Evolutionary conservation across 2,113 vertebrate genomes (phyloP), one percentile per base, ranked within the genome.

Genomic region (Cervus canadensis): DNA sequence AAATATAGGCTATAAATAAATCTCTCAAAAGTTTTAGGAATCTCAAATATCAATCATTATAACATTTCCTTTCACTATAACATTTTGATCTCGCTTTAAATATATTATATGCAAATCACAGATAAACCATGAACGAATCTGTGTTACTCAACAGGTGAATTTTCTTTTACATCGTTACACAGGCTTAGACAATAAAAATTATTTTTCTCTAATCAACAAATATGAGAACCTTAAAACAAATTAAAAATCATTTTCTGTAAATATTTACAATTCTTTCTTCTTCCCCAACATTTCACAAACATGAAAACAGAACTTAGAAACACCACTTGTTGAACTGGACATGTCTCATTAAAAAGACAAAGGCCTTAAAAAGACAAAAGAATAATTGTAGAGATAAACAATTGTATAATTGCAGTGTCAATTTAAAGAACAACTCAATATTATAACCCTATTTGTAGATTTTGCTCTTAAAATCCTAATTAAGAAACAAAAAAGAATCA

Each of bases 351-450:
- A 74, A 56, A 82, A 82, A 82, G 48, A n/a, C 79, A 82, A 82
- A 96, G 71, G 14, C 5, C 36, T 97, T 52, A 56, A 91, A 96
- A 78, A 89, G 59, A 87, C 12, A 93, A 94, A 93, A 62, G 21
- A 92, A 78, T 23, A 85, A 96, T 25, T 52, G 17, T 88, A 56
- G 52, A 50, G 23, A 64, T 7, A 96, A 96, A 91, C n/a, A 28
- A 48, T 2, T 89, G 43, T 43, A 50, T 60, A 81, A 64, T 60
- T 60, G 60, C 17, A 90, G 54, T 33, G 4, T 81, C 25, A 81
- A 30, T 45, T 87, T 93, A 74, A 94, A 86, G 45, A 82, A 92
- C 40, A 84, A 59, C 26, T 71, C 23, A 86, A 43, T 89, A 67
- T 25, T 74, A 62, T 74, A 57, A n/a, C 14, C 3, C 6, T 76